Evolutionary conservation across 1,140 invertebrate species (phyloP), one percentile per base, ranked within the genome.

Genomic region (Leptinotarsa undecemlineata): DNA sequence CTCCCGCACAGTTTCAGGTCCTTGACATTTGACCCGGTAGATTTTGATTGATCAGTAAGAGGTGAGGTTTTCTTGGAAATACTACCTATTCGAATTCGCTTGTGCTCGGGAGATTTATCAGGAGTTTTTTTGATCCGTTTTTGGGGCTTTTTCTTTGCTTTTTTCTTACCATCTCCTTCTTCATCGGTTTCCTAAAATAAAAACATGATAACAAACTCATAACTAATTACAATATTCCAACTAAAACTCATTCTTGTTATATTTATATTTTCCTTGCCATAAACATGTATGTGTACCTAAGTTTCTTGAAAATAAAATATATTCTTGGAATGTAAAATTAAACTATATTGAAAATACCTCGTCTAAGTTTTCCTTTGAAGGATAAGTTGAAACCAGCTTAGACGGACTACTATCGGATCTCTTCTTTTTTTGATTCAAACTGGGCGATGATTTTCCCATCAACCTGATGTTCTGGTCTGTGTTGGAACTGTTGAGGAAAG

Each of bases 401-500:
- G 71, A 70, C 15, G 81, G 79, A 51, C 77, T 82, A 42, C 48
- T 69, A 61, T 84, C 81, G 33, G 33, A 42, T 42, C 33, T 42
- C 76, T 82, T 83, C 73, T 76, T 78, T 67, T 73, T 79, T 8
- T 66, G 66, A 42, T 42, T 42, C 33, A 42, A 8, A 62, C 47
- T 66, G 20, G 68, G 73, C 68, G 75, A 51, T 20, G 71, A 60
- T 79, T 79, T 76, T 20, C 69, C 78, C 71, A 68, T 76, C 68
- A 84, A 76, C 48, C 82, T 78, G 73, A 66, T 64, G 71, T 73
- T 77, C 42, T 83, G 83, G 47, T 83, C 82, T 68, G 69, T 51
- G 51, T 79, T 73, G 8, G 81, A 68, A 75, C 61, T 78, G 33
- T 74, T 80, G 42, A 77, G 68, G 80, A 89, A 89, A 23, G 89